Evolutionary conservation across 1,140 invertebrate species (phyloP), one percentile per base, ranked within the genome.

Genomic region (Kradibia gibbosae): DNA sequence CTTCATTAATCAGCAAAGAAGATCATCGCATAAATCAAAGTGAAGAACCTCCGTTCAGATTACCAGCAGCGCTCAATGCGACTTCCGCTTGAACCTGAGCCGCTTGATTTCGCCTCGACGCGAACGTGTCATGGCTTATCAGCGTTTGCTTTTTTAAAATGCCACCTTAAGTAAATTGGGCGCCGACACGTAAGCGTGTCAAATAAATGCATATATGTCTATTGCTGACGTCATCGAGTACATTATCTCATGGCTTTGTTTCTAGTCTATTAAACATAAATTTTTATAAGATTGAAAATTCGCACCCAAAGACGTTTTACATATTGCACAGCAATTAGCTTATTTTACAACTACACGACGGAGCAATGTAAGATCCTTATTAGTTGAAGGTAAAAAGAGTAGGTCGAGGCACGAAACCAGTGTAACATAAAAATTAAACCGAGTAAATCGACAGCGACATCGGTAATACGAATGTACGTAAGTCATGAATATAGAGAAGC

Each of bases 51-150:
- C 34, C 3, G 34, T 22, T n/a, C 7, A 22, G 5, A 67, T 17
- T 39, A 22, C 4, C 22, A 13, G 13, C 34, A n/a, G 20, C 15
- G 1, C 10, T 80, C 70, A 73, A 42, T n/a, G 71, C n/a, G 60
- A 50, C 60, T 76, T 76, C 0, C 80, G 80, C 73, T 76, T 81
- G 60, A 81, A 81, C 28, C 73, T 75, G 62, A 81, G 77, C 22
- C 73, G 60, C 60, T 81, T 81, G n/a, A 76, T 81, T 76, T 81
- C 80, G 31, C 50, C 39, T 45, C 60, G 73, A 48, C 72, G 77
- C 62, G 48, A 81, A 48, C 73, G 65, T 76, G 31, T 81, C 73
- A 81, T 81, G 71, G 42, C 71, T 81, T 80, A 34, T 31, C 71
- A n/a, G 36, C 31, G 2, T 78, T 42, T 28, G 45, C 17, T 79